Percentiles rank a stretch among this genome's conserved stretches.
phyloP scores from a whole-genome alignment of 2,113 vertebrate species.

The Eulemur macaco region DNA sequence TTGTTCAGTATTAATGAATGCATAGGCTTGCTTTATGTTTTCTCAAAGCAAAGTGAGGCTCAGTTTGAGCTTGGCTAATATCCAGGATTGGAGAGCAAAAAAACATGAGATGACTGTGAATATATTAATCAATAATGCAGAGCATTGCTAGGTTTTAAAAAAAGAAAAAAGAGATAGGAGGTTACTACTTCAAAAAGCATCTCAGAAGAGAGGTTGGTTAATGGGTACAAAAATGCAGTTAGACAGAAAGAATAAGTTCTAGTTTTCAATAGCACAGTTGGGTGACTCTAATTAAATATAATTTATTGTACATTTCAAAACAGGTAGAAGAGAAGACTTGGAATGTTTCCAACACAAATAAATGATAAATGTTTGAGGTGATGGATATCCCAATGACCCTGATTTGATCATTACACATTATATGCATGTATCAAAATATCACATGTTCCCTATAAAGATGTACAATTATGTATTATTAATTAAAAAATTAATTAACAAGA shows the following conservation, averaged over 20 bases:
- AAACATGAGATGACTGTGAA: conserved; percentile 80
- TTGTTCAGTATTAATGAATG: conserved; percentile 81
- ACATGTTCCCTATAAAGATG: not conserved
- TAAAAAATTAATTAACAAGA: too few species aligned
- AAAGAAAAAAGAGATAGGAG: conserved; percentile 30
- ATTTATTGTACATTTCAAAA: not conserved
- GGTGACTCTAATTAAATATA: not conserved
- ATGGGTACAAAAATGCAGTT: not conserved
- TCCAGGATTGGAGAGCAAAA: conserved; percentile 75
- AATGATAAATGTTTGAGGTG: not conserved
- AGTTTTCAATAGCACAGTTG: not conserved
- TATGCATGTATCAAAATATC: not conserved
- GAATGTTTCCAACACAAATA: not conserved
- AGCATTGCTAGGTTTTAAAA: conserved; percentile 47
- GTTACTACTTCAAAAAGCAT: conserved; percentile 39
- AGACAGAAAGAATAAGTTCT: not conserved
- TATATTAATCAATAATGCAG: conserved; percentile 76
- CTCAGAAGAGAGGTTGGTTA: not conserved
- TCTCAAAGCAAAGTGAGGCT: conserved; percentile 72
- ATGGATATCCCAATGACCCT: not conserved
- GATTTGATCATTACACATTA: not conserved
- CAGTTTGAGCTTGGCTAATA: conserved; percentile 76
- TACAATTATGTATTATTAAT: not conserved
- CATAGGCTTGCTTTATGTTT: conserved; percentile 72
- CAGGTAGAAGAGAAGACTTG: not conserved